Evolutionary conservation across 2,888 invertebrate genomes (phyloP).

Genomic region (Tuta absoluta): DNA sequence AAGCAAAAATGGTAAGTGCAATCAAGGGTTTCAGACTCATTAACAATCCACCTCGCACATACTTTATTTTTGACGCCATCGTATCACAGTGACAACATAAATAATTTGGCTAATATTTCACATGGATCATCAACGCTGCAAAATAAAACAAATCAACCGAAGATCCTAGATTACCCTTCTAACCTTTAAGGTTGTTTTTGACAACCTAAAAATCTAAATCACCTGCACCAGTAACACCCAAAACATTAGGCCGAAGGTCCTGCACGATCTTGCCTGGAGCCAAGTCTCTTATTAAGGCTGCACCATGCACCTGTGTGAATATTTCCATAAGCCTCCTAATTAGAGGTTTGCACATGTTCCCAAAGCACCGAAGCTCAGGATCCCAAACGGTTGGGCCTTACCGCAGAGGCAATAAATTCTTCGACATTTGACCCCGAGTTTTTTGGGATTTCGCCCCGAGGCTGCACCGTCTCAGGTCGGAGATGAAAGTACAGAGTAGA

Average conservation of each 20-base stretch:
- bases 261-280: conserved; percentile 76
- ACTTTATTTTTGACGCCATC: neutral
- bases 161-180: conserved; percentile 62
- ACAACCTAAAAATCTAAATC: conserved; percentile 54
- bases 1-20: too few relatives aligned
- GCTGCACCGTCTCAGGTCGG: conserved; percentile 56
- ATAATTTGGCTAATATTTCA: conserved; percentile 4
- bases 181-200: too few relatives aligned
- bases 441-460: conserved; percentile 75
- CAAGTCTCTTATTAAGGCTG: conserved; percentile 77
- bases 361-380: conserved; percentile 61
- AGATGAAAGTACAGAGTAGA: conserved; percentile 59
- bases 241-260: conserved; percentile 66
- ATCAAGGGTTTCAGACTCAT: neutral
- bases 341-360: conserved; percentile 79
- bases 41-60: neutral
- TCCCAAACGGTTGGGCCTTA: conserved; percentile 70
- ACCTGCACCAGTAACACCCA: conserved; percentile 73
- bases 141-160: conserved; percentile 19
- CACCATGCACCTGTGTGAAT: conserved; percentile 79
- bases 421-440: conserved; percentile 79
- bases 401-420: conserved; percentile 79
- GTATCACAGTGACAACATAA: neutral
- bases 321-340: conserved; percentile 80
- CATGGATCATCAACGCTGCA: conserved; percentile 22